Evolutionary conservation across 2,888 invertebrate species (phyloP).

Genomic region (Sesia apiformis): DNA sequence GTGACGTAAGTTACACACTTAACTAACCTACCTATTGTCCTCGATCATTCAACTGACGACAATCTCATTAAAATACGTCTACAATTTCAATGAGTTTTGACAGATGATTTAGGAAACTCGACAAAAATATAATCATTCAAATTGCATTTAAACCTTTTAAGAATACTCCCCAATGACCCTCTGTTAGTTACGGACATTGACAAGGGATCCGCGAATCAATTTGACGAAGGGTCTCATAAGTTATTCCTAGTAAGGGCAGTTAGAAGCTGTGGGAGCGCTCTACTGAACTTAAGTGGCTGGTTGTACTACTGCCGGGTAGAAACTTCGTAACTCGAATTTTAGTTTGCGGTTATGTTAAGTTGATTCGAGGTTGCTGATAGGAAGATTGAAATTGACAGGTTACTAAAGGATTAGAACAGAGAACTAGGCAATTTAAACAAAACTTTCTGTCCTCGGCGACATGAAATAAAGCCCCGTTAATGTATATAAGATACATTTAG

Average conservation of each 20-base stretch:
- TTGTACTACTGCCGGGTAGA: conserved; percentile 4
- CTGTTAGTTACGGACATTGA: conserved; percentile 18
- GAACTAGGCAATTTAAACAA: neutral
- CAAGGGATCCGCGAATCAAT: conserved; percentile 18
- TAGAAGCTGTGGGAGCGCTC: conserved; percentile 5
- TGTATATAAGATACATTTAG: too few relatives aligned
- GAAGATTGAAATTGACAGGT: neutral
- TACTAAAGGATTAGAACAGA: conserved; percentile 1
- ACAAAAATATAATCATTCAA: too few relatives aligned
- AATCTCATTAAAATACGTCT: too few relatives aligned
- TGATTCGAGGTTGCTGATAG: neutral
- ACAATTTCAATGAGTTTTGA: too few relatives aligned
- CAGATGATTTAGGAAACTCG: too few relatives aligned
- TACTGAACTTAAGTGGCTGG: conserved; percentile 9
- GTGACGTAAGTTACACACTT: too few relatives aligned
- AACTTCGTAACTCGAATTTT: neutral
- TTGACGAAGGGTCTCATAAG: conserved; percentile 21
- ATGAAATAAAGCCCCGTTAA: too few relatives aligned
- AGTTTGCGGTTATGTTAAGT: neutral
- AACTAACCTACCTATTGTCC: too few relatives aligned
- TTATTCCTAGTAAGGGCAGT: conserved; percentile 11
- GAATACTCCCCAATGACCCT: neutral
- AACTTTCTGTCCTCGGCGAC: neutral
- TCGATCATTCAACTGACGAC: too few relatives aligned
- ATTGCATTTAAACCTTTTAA: neutral